Conservation (phyloP, 2,113 vertebrate genomes). For the Melanotaenia duboulayi region DNA sequence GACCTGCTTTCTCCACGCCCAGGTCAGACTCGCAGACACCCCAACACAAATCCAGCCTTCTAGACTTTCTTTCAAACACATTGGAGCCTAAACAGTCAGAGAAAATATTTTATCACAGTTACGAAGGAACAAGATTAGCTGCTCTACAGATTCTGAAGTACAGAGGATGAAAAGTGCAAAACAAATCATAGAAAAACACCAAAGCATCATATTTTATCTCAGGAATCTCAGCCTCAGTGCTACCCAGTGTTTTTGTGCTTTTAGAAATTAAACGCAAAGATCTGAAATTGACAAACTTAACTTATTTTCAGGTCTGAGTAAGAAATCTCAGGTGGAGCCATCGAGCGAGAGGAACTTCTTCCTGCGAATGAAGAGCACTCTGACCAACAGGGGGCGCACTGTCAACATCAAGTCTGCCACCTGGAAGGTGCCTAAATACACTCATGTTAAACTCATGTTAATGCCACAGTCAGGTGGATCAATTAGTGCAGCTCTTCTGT, state of each 20-base stretch:
- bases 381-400: constrained; percentile 86
- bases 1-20: constrained; percentile 84
- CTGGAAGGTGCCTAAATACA: constrained; percentile 83
- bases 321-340: constrained; percentile 68
- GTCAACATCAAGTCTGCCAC: constrained; percentile 90
- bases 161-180: no score
- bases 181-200: no score
- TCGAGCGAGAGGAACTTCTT: constrained; percentile 82
- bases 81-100: no score
- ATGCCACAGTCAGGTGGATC: no score
- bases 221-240: no score
- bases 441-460: not conserved
- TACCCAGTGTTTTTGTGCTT: not conserved
- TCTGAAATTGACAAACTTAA: not conserved
- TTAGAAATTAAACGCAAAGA: not conserved
- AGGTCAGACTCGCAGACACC: constrained; percentile 71
- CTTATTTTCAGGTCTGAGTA: constrained; percentile 75
- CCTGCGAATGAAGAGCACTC: constrained; percentile 88
- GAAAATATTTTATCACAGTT: no score
- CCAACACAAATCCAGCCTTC: not conserved
- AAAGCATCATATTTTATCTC: no score
- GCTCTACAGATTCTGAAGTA: no score
- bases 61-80: no score
- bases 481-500: not conserved
- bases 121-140: no score